Evolutionary conservation across 2,888 invertebrate genomes (phyloP).

Genomic region (Marasmarcha lunaedactyla): DNA sequence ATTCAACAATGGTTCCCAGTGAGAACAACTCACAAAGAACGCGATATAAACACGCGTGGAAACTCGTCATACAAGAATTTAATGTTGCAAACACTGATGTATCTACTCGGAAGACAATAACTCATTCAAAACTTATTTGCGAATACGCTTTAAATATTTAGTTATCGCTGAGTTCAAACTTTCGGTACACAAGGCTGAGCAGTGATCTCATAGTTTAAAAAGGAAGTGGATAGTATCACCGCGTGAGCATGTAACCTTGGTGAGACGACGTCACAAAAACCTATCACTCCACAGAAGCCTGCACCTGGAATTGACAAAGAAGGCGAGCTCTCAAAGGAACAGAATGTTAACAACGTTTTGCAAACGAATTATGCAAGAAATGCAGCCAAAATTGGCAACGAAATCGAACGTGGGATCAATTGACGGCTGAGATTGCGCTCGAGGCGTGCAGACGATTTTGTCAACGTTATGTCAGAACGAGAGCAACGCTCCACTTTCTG

Average conservation of each 20-base stretch:
- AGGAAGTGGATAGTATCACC: constrained; percentile 17
- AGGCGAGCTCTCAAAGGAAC: constrained; percentile 33
- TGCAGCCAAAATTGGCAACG: constrained; percentile 31
- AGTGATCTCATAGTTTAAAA: not conserved
- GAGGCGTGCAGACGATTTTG: constrained; percentile 20
- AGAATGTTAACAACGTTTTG: constrained; percentile 21
- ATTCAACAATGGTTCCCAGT: too few relatives aligned
- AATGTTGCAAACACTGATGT: too few relatives aligned
- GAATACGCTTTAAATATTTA: too few relatives aligned
- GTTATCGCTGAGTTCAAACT: too few relatives aligned
- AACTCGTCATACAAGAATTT: not conserved
- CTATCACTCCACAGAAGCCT: constrained; percentile 17
- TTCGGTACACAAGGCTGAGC: too few relatives aligned
- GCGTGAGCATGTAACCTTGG: constrained; percentile 21
- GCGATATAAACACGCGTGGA: too few relatives aligned
- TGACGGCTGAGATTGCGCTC: constrained; percentile 31
- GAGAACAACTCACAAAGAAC: too few relatives aligned
- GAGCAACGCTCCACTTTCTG: constrained; percentile 27
- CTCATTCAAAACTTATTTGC: too few relatives aligned
- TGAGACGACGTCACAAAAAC: constrained; percentile 22
- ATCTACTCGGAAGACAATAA: too few relatives aligned
- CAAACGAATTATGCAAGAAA: constrained; percentile 26
- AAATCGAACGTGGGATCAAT: constrained; percentile 61
- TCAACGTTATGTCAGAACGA: constrained; percentile 35
- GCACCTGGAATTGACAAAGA: constrained; percentile 26